phyloP scores from a whole-genome alignment of 1,140 invertebrate genomes.

The Euschistus heros region DNA sequence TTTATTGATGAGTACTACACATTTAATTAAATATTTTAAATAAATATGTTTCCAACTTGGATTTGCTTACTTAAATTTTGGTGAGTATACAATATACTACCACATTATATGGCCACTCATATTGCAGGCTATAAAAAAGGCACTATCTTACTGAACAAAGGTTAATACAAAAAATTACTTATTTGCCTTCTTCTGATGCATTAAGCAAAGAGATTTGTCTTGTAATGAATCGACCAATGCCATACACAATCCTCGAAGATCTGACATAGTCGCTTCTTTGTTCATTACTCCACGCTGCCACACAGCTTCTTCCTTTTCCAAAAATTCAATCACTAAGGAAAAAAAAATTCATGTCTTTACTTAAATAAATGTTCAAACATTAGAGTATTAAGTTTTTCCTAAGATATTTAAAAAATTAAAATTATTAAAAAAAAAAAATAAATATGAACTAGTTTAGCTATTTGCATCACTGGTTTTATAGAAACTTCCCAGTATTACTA shows the following conservation, averaged over 20 bases:
- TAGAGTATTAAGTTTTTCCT: no score
- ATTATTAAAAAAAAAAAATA: no score
- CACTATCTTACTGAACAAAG: no score
- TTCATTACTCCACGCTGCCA: constrained; percentile 41
- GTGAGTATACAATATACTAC: constrained; percentile 21
- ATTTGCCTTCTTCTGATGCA: constrained; percentile 75
- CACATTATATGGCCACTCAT: constrained; percentile 15
- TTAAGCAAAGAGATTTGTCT: constrained; percentile 69
- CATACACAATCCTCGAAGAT: constrained; percentile 62
- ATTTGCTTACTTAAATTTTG: no score
- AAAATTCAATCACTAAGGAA: constrained; percentile 48
- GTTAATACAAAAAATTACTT: constrained; percentile 37
- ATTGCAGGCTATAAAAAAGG: neutral
- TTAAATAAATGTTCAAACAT: no score
- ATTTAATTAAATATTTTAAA: no score
- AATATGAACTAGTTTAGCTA: no score
- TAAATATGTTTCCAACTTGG: no score
- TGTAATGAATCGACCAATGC: constrained; percentile 70
- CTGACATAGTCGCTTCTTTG: constrained; percentile 56
- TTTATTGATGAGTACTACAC: no score
- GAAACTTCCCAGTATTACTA: no score
- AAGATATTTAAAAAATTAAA: no score
- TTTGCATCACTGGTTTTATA: no score
- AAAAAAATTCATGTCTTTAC: neutral
- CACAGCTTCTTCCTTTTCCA: constrained; percentile 46